Conservation (phyloP, 2,797 vertebrate species). For the Cygnus olor region DNA sequence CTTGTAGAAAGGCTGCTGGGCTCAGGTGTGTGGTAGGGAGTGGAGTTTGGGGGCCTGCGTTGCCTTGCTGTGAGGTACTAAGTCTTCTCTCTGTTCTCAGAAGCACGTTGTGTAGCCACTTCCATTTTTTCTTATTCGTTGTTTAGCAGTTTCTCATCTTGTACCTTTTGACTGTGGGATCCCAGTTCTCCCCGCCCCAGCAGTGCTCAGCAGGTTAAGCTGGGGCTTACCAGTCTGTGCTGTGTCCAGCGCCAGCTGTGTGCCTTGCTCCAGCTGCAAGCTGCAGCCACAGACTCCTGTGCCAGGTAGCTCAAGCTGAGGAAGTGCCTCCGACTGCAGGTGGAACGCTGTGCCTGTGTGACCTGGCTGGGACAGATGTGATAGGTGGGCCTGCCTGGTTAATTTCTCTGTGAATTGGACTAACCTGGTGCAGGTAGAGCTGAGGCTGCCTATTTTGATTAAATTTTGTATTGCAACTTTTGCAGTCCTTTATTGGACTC, state of each 20-base stretch:
- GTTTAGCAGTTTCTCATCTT: background rate
- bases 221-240: background rate
- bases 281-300: background rate
- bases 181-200: background rate
- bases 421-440: background rate
- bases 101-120: background rate
- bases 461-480: background rate
- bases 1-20: background rate
- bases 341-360: fast-evolving
- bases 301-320: fast-evolving
- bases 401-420: background rate
- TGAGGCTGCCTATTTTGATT: background rate
- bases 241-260: background rate
- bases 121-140: background rate
- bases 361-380: fast-evolving
- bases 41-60: background rate
- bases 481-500: background rate
- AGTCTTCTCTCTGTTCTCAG: background rate
- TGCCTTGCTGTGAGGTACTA: background rate
- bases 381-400: fast-evolving
- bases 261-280: fast-evolving
- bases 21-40: background rate
- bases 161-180: background rate
- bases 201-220: background rate
- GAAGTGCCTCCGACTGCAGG: fast-evolving